These are phyloP conservation scores for Bombus waltoni DNA, from an alignment of 1,140 invertebrate species.

Conservation along the genomic window DNA sequence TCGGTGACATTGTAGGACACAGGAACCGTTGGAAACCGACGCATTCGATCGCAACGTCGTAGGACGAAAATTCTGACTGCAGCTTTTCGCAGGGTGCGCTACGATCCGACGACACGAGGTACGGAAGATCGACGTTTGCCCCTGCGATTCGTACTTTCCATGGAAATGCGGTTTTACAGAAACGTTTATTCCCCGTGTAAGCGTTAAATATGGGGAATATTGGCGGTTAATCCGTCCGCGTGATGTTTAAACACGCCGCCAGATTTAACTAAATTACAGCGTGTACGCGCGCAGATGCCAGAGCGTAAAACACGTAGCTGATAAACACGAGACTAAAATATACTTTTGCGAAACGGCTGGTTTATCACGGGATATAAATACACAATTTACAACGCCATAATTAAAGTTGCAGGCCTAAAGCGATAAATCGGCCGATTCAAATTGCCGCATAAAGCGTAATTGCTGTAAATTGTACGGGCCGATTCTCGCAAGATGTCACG, in stretches of 20 bases:
- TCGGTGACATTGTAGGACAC: no score
- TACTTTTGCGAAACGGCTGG: not conserved
- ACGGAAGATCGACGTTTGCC: no score
- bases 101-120: no score
- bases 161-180: not conserved
- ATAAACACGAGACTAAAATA: not conserved
- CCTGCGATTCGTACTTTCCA: no score
- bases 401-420: not conserved
- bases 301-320: not conserved
- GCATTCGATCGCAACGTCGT: no score
- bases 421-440: slow-evolving; percentile 21
- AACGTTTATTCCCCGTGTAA: not conserved
- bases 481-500: not conserved
- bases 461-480: not conserved
- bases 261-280: not conserved
- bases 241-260: no score
- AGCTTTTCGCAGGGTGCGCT: no score
- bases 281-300: no score
- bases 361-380: slow-evolving; percentile 14
- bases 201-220: not conserved
- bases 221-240: not conserved
- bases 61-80: no score
- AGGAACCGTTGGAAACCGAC: no score
- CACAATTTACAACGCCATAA: slow-evolving; percentile 17
- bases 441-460: slow-evolving; percentile 2